Conservation (phyloP, 2,113 vertebrate genomes). For the Ictalurus punctatus region DNA sequence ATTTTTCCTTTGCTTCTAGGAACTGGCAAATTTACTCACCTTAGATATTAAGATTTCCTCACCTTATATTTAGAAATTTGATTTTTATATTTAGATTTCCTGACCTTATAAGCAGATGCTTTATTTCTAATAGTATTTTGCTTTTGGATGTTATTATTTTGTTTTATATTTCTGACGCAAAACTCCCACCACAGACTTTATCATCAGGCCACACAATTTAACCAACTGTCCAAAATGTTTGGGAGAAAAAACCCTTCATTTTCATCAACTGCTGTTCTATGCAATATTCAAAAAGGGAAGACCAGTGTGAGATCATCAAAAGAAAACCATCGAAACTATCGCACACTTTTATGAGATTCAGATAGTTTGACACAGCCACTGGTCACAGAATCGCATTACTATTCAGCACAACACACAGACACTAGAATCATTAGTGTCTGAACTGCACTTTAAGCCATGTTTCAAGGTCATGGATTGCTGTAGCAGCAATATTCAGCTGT, state of each 20-base stretch:
- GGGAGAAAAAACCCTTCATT: not conserved
- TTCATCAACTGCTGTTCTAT: not conserved
- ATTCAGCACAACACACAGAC: slow-evolving; percentile 4
- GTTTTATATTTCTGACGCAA: not conserved
- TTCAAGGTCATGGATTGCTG: not conserved
- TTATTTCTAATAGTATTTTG: not conserved
- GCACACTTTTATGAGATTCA: not conserved
- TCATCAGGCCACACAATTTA: not conserved
- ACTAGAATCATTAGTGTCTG: not conserved
- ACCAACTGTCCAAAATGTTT: not conserved
- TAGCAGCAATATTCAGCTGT: not conserved
- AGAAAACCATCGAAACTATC: not conserved
- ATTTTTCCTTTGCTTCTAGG: not conserved
- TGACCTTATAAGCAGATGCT: not conserved
- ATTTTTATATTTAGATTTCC: not conserved
- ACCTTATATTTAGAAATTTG: not conserved
- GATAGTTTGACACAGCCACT: not conserved
- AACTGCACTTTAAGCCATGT: not conserved
- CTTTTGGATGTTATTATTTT: not conserved
- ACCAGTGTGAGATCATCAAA: not conserved
- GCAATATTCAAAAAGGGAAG: not conserved
- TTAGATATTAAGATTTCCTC: not conserved
- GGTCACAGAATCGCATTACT: slow-evolving; percentile 11
- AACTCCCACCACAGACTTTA: not conserved
- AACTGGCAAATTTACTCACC: not conserved